phyloP scores from a whole-genome alignment of 2,113 vertebrate species.

The Cynocephalus volans region DNA sequence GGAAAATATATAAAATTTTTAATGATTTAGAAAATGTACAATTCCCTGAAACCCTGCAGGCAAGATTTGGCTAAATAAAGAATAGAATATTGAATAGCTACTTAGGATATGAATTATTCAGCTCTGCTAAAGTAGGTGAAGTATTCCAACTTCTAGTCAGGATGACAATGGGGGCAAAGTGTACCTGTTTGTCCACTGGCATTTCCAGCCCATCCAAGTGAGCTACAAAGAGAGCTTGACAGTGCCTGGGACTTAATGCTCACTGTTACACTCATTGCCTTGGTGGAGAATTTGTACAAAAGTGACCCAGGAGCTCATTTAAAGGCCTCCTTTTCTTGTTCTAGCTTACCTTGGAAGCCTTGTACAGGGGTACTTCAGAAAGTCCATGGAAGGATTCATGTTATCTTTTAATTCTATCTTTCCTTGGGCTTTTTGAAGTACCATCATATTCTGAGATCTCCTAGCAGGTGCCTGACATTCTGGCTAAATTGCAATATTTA shows the following conservation, averaged over 20 bases:
- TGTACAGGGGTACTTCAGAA: too few relatives aligned
- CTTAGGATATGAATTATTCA: conserved; percentile 38
- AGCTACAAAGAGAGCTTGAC: not conserved
- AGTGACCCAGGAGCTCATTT: not conserved
- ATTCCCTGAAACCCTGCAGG: conserved; percentile 4
- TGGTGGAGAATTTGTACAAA: not conserved
- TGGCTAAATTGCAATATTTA: conserved; percentile 38
- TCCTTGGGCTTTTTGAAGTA: too few relatives aligned
- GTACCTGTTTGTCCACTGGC: not conserved
- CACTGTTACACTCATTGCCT: not conserved
- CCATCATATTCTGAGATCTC: not conserved
- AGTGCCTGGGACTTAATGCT: too few relatives aligned
- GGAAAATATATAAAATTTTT: not conserved
- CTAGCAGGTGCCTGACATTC: not conserved
- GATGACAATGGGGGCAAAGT: not conserved
- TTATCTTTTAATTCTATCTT: too few relatives aligned
- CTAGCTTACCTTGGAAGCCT: not conserved
- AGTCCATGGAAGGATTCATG: too few relatives aligned
- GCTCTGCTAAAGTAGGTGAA: not conserved
- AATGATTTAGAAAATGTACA: conserved; percentile 69
- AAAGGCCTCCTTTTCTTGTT: not conserved
- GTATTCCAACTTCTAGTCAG: not conserved
- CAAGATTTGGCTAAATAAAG: conserved; percentile 75
- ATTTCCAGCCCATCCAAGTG: not conserved
- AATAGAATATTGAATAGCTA: conserved; percentile 22